Percentiles rank a stretch among this genome's conserved stretches.
phyloP scores from a whole-genome alignment of 2,888 invertebrate species.

The Athalia circularis region DNA sequence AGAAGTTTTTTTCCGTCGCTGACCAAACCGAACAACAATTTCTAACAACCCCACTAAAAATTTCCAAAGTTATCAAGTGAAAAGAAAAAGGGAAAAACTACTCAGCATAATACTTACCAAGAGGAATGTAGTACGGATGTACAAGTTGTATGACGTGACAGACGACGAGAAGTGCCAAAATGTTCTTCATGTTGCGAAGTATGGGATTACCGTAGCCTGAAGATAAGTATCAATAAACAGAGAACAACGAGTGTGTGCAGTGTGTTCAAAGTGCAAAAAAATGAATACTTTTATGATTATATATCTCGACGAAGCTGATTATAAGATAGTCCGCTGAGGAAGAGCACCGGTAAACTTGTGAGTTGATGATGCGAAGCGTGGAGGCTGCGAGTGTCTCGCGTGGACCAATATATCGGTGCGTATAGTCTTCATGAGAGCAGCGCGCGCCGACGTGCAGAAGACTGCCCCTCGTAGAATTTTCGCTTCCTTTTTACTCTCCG shows the following conservation, averaged over 20 bases:
- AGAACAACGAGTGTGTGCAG: background rate
- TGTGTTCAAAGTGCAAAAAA: background rate
- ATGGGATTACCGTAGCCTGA: background rate
- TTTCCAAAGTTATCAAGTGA: background rate
- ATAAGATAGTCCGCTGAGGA: slow-evolving; percentile 35
- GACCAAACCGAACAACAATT: background rate
- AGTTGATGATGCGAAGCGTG: slow-evolving; percentile 36
- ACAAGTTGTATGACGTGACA: slow-evolving; percentile 24
- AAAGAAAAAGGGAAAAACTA: background rate
- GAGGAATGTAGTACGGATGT: slow-evolving; percentile 34
- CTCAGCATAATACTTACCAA: slow-evolving; percentile 5
- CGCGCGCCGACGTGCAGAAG: slow-evolving; percentile 41
- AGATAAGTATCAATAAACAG: background rate
- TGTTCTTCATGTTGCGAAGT: slow-evolving; percentile 22
- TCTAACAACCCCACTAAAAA: background rate
- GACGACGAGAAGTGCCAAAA: slow-evolving; percentile 19
- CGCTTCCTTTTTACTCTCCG: background rate
- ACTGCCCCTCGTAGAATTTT: slow-evolving; percentile 38
- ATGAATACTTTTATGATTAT: background rate
- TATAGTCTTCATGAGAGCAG: slow-evolving; percentile 22
- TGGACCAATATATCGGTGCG: slow-evolving; percentile 34
- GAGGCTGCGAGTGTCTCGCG: slow-evolving; percentile 32
- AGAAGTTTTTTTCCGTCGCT: background rate
- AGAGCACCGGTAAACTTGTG: slow-evolving; percentile 42
- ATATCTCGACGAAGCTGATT: slow-evolving; percentile 9